These are phyloP conservation scores for Nixonia krombeini DNA, from an alignment of 1,140 invertebrate genomes.

Conservation along the genomic window DNA sequence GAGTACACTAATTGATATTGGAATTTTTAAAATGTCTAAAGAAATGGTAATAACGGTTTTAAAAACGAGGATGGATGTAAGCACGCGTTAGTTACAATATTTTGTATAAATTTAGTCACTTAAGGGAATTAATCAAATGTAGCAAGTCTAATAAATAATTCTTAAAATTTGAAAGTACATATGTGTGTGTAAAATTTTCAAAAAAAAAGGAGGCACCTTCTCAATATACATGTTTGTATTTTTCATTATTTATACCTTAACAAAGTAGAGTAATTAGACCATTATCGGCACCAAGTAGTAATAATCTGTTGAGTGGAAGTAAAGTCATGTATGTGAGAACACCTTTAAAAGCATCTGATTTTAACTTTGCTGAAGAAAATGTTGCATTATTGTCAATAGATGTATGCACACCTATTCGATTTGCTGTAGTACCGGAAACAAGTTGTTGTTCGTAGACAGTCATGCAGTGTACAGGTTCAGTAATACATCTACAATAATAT, in stretches of 20 bases:
- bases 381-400: conserved; percentile 79
- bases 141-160: too few species aligned
- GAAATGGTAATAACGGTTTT: conserved; percentile 74
- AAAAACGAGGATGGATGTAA: conserved; percentile 72
- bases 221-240: too few species aligned
- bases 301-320: conserved; percentile 88
- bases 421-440: conserved; percentile 88
- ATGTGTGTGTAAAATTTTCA: too few species aligned
- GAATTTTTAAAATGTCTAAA: conserved; percentile 76
- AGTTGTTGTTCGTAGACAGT: conserved; percentile 81
- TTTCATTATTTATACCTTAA: conserved; percentile 67
- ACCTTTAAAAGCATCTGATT: conserved; percentile 91
- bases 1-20: conserved; percentile 77
- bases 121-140: too few species aligned
- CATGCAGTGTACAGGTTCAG: conserved; percentile 92
- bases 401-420: conserved; percentile 91
- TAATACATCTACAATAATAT: conserved; percentile 77
- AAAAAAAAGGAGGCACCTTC: too few species aligned
- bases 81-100: conserved; percentile 33
- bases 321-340: conserved; percentile 90
- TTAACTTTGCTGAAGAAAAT: conserved; percentile 88
- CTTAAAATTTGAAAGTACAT: conserved; percentile 15
- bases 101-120: neutral
- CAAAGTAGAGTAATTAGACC: conserved; percentile 89
- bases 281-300: conserved; percentile 92